Base-by-base conservation (phyloP, 92 coral and sea anemone species). In the Umimayanthus kanabou region DNA sequence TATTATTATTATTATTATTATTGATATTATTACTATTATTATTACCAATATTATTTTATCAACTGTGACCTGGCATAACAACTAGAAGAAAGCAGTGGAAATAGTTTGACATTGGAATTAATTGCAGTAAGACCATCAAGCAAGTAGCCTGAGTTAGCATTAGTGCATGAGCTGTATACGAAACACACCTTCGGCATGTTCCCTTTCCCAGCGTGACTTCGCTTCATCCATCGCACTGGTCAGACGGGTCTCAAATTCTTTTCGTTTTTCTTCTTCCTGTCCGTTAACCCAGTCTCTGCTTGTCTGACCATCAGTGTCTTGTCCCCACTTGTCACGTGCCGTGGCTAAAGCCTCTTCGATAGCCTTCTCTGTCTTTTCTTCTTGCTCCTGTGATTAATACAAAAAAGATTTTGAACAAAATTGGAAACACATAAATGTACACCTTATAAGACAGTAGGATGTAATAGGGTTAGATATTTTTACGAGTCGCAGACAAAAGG, bases 191-290 rank as follows among this genome's bases (percentile, higher is more conserved):
- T 33, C n/a, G 3, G 40, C 22, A 9, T 95, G 92, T 55, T 92
- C 92, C 49, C 89, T 94, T 14, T 85, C 91, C 98, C 98, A 95
- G 39, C 81, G 85, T 23, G 84, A 73, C 64, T 89, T 89, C 16
- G 93, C 98, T 67, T 91, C 93, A 18, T 67, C 86, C 39, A 93
- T 82, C 10, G 97, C 95, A 39, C 85, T 65, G 14, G 88, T 74
- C 82, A 96, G 64, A 53, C 92, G 87, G 53, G 77, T 88, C 74
- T 91, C 91, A 37, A 91, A 77, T 4, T 93, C 98, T 42, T 74
- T 92, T 26, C 91, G 94, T 22, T 88, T 73, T 4, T 93, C 98
- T 42, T 69, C 91, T 26, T 92, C 96, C 26, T 88, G 90, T 23
- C 91, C 90, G 55, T 79, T 67, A 9, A 50, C 58, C 91, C 93